Percentiles rank a stretch among this genome's conserved stretches.
phyloP scores from a whole-genome alignment of 2,797 vertebrate genomes.

The Botia almorhae region DNA sequence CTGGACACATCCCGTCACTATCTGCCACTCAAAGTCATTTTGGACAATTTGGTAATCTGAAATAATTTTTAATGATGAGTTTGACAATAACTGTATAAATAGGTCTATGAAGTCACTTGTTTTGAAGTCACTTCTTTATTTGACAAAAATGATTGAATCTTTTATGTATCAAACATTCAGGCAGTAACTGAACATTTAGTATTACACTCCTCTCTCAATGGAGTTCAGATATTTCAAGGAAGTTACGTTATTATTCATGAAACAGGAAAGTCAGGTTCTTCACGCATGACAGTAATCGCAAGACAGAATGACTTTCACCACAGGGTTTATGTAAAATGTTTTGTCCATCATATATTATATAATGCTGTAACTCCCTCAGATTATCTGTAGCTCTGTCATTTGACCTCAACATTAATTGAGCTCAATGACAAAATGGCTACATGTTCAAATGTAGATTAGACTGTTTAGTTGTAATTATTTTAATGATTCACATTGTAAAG shows the following conservation, averaged over 20 bases:
- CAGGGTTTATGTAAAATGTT: neutral
- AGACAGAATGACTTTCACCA: neutral
- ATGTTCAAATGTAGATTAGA: neutral
- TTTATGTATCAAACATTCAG: neutral
- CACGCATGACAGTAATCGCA: neutral
- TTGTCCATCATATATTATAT: neutral
- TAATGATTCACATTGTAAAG: neutral
- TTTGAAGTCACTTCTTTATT: too few species aligned
- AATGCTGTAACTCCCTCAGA: neutral
- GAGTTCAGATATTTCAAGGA: neutral
- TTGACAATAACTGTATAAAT: neutral
- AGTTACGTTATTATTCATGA: slow-evolving; percentile 1
- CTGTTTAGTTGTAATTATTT: neutral
- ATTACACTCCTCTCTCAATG: neutral
- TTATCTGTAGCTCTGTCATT: neutral
- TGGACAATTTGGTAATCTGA: slow-evolving; percentile 85
- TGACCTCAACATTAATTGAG: neutral
- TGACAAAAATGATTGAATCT: too few species aligned
- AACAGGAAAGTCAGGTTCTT: slow-evolving; percentile 20
- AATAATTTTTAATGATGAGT: neutral
- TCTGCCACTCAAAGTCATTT: slow-evolving; percentile 86
- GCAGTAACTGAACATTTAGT: neutral
- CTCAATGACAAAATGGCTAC: neutral
- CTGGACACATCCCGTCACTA: slow-evolving; percentile 91
- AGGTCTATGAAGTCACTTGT: neutral